A percentile compares a stretch with the other conserved stretches of the same genome.
Conservation (phyloP, 2,113 vertebrate genomes). For the Apistogramma diplotaenia region DNA sequence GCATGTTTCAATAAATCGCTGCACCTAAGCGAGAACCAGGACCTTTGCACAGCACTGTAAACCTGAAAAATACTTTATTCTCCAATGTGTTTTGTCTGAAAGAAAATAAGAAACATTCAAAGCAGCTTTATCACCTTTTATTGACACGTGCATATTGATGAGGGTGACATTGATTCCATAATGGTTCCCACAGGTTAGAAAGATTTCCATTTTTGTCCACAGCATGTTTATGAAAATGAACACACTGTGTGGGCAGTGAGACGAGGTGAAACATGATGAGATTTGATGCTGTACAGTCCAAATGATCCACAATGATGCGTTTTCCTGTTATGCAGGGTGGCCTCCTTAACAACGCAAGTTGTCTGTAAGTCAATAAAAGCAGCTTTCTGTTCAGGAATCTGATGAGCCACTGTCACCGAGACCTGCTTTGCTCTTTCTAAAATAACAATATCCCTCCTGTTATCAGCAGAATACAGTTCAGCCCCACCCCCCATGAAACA, state of each 20-base stretch:
- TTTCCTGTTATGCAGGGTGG: neutral
- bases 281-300: neutral
- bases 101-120: neutral
- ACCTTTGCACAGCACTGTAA: neutral
- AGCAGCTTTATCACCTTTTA: constrained; percentile 87
- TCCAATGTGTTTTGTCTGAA: neutral
- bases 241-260: constrained; percentile 1
- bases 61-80: neutral
- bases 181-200: neutral
- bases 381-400: neutral
- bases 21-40: neutral
- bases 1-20: neutral
- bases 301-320: constrained; percentile 20
- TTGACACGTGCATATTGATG: constrained; percentile 92
- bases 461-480: constrained; percentile 31
- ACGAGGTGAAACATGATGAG: neutral
- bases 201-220: neutral
- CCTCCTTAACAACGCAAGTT: neutral
- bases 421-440: constrained; percentile 10
- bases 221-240: constrained; percentile 4
- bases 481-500: neutral
- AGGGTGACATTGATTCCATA: constrained; percentile 66
- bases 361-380: constrained; percentile 41
- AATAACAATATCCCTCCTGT: constrained; percentile 14
- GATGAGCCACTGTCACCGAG: neutral